phyloP scores from a whole-genome alignment of 2,888 invertebrate genomes.

The Tipula vernalis region DNA sequence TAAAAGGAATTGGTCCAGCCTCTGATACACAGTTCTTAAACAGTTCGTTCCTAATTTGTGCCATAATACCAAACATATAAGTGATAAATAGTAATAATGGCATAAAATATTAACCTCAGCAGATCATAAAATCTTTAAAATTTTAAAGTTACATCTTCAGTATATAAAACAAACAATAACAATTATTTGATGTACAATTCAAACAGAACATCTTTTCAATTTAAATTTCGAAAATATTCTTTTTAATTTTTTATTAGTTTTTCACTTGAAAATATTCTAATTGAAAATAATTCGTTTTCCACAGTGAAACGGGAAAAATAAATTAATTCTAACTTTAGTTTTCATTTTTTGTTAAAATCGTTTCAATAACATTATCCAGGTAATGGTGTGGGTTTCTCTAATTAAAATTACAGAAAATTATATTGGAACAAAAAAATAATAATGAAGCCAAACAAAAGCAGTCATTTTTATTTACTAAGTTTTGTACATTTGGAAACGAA shows the following conservation, averaged over 20 bases:
- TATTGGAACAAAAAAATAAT: neutral
- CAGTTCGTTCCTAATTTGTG: no score
- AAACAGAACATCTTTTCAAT: neutral
- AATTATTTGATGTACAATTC: neutral
- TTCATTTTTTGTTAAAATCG: neutral
- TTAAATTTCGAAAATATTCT: neutral
- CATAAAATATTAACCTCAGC: no score
- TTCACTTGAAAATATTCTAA: neutral
- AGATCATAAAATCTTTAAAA: neutral
- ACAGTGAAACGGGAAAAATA: neutral
- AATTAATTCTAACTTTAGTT: neutral
- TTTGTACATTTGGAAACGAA: neutral
- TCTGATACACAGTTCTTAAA: no score
- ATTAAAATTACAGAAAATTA: neutral
- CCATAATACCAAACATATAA: no score
- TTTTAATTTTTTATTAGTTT: neutral
- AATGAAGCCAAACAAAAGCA: neutral
- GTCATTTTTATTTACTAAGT: neutral
- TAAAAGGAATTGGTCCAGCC: no score
- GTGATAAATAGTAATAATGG: no score
- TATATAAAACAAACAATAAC: neutral
- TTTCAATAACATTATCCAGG: neutral
- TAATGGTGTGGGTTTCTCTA: neutral
- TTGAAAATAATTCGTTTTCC: neutral
- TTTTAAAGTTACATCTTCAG: neutral